Conservation (phyloP, 2,113 vertebrate species). For the Machaerirhynchus nigripectus region DNA sequence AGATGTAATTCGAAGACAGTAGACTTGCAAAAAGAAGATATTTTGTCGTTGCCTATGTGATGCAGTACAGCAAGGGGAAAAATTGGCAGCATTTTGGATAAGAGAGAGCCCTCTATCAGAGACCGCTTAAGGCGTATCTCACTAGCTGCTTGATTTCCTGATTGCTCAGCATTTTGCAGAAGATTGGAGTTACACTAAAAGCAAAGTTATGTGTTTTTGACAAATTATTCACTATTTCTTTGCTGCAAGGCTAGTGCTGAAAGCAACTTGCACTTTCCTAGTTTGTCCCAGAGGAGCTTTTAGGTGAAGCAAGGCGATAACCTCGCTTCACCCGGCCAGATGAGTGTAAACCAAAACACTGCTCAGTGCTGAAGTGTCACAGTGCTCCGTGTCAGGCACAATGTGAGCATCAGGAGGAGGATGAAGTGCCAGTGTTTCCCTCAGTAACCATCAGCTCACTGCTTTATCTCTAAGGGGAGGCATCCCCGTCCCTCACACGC, state of each 20-base stretch:
- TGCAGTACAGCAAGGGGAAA: background rate
- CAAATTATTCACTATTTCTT: constrained; percentile 8
- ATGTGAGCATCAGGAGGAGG: background rate
- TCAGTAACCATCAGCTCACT: background rate
- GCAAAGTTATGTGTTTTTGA: background rate
- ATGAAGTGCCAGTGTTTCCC: background rate
- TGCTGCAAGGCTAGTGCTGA: background rate
- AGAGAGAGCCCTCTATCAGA: background rate
- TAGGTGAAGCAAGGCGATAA: background rate
- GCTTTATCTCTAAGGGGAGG: background rate
- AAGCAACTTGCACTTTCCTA: background rate
- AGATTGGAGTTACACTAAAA: constrained; percentile 24
- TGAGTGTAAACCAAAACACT: background rate
- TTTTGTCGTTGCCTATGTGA: background rate
- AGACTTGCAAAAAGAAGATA: background rate
- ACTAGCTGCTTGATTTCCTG: constrained; percentile 21
- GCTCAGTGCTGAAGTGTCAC: background rate
- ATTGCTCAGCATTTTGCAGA: constrained; percentile 45
- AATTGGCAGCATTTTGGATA: background rate
- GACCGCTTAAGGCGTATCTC: background rate
- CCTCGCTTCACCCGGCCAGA: background rate
- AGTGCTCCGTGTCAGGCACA: background rate
- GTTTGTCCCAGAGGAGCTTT: background rate
- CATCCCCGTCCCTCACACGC: background rate
- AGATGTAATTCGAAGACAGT: background rate